phyloP scores from a whole-genome alignment of 2,113 vertebrate genomes.

The Etheostoma spectabile region DNA sequence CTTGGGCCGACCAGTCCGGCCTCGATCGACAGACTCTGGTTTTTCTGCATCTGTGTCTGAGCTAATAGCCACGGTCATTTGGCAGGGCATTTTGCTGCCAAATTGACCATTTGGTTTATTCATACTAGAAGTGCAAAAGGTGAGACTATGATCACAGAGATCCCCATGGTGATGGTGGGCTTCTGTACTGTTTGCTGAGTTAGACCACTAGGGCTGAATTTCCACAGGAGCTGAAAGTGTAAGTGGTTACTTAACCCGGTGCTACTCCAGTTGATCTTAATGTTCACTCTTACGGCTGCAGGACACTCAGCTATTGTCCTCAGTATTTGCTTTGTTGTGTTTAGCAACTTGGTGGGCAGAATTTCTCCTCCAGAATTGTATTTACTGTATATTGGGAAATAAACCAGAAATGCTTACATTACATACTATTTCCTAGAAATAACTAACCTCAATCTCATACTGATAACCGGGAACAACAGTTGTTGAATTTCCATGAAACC shows the following conservation, averaged over 20 bases:
- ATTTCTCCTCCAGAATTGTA: not conserved
- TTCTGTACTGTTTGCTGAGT: constrained; percentile 44
- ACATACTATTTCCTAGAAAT: not conserved
- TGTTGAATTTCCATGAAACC: not conserved
- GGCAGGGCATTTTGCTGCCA: constrained; percentile 13
- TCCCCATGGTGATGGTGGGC: constrained; percentile 52
- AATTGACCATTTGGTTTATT: constrained; percentile 39
- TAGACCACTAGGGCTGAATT: constrained; percentile 28
- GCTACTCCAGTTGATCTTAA: not conserved
- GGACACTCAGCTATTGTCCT: not conserved
- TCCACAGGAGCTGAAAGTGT: constrained; percentile 33
- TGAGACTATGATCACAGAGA: constrained; percentile 18
- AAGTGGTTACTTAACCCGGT: constrained; percentile 14
- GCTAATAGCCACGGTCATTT: constrained; percentile 11
- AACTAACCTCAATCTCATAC: not conserved
- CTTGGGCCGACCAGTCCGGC: constrained; percentile 22
- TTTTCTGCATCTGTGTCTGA: constrained; percentile 38
- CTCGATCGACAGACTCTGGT: constrained; percentile 13
- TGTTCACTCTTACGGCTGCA: not conserved
- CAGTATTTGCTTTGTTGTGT: not conserved
- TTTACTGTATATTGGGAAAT: not conserved
- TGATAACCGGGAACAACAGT: not conserved
- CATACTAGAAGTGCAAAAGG: constrained; percentile 26
- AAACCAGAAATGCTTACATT: not conserved
- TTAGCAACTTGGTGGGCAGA: not conserved